Base-by-base conservation (phyloP, 2,888 invertebrate species). In the Lasioglossum oenotherae region DNA sequence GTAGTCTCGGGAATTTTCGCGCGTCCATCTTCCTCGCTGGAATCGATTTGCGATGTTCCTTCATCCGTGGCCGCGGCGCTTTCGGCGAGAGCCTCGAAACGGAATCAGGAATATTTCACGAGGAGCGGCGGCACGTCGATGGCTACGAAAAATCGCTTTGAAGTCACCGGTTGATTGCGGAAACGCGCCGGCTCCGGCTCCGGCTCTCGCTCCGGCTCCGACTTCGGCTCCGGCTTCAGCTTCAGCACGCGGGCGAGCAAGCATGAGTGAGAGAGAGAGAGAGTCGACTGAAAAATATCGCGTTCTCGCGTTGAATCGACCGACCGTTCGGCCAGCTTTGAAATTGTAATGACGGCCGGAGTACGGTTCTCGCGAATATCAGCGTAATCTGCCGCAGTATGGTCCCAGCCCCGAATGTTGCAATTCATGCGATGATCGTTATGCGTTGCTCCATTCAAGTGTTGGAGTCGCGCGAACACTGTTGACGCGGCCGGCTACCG, bases 401-500 rank as follows among this genome's bases (percentile, higher is more conserved):
- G 77, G 80, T 60, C 46, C 44, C 16, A 60, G 31, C 64, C 64
- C 23, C 49, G 81, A 71, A 78, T 74, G 73, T 88, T 81, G 88
- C 79, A 82, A 88, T 90, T 82, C 84, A 87, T 80, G 74, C 84
- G 81, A 82, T 82, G 76, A 88, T 90, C 85, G 87, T 90, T 90
- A 89, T 69, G 81, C 90, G 87, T 90, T 84, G 75, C 81, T 86
- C 82, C 78, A 73, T 72, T 76, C 87, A 74, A 86, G 76, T 76
- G 72, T 53, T 74, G 74, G 49, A 38, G 1, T 12, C 80, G 84
- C 19, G 38, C 81, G 77, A 77, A 69, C 75, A 60, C 72, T 38
- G 35, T 23, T 10, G 67, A 3, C 64, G 31, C 77, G 44, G 38
- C 53, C n/a, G 72, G 78, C 76, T 8, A 16, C 31, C 64, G 64